Evolutionary conservation across 2,888 invertebrate species (phyloP).

Genomic region (Drosophila flavopinicola): DNA sequence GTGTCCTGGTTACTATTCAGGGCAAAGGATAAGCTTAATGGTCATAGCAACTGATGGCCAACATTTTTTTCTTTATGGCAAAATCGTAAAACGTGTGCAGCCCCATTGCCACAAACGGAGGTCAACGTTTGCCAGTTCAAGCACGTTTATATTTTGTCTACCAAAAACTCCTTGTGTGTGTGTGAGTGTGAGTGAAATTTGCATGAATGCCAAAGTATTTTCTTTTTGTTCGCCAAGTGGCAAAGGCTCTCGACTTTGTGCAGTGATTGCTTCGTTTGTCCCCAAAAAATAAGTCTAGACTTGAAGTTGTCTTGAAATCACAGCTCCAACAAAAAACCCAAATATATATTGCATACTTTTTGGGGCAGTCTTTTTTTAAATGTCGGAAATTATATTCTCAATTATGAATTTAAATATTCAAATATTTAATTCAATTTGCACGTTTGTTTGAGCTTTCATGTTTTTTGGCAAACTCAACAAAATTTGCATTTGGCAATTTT

Average conservation of each 20-base stretch:
- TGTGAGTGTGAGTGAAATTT: conserved; percentile 35
- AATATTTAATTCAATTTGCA: background rate
- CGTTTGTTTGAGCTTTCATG: background rate
- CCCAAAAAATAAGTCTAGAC: conserved; percentile 27
- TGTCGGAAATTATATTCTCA: background rate
- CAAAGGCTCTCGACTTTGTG: conserved; percentile 1
- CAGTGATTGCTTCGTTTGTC: conserved; percentile 10
- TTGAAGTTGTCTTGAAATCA: conserved; percentile 3
- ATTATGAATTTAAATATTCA: background rate
- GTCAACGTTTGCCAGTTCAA: conserved; percentile 15
- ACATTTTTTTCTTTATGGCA: background rate
- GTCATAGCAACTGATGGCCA: conserved; percentile 16
- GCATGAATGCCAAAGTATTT: conserved; percentile 39
- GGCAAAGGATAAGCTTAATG: conserved; percentile 7
- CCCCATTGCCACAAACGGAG: background rate
- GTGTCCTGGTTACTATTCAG: background rate
- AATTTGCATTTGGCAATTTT: background rate
- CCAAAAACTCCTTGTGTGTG: background rate
- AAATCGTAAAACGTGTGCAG: background rate
- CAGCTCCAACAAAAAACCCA: background rate
- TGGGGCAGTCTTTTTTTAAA: background rate
- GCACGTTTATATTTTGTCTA: conserved; percentile 8
- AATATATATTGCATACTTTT: conserved; percentile 1
- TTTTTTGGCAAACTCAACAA: conserved; percentile 1
- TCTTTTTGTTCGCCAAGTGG: conserved; percentile 15